phyloP scores from a whole-genome alignment of 2,113 vertebrate species.

The Spea multiplicata region DNA sequence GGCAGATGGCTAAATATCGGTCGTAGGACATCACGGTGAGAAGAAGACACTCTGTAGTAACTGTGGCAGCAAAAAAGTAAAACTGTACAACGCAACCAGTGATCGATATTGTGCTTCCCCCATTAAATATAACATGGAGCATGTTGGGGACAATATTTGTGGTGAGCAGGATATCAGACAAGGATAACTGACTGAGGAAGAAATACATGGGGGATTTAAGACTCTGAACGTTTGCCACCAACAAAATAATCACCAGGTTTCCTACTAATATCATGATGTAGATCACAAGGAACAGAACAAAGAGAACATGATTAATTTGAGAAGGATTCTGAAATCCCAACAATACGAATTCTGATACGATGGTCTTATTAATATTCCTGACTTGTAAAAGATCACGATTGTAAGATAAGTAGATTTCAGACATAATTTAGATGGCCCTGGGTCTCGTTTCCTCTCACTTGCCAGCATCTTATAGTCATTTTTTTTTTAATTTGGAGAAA shows the following conservation, averaged over 20 bases:
- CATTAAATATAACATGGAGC: neutral
- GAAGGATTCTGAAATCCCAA: neutral
- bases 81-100: constrained; percentile 17
- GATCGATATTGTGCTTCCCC: neutral
- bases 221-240: neutral
- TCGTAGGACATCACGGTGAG: constrained; percentile 31
- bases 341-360: neutral
- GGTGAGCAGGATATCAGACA: neutral
- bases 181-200: constrained; percentile 11
- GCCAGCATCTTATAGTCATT: too few relatives aligned
- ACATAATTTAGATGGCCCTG: too few relatives aligned
- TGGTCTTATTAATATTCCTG: too few relatives aligned
- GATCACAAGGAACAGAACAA: neutral
- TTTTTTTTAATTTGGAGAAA: too few relatives aligned
- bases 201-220: constrained; percentile 27
- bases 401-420: too few relatives aligned
- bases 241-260: neutral
- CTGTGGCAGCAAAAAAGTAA: neutral
- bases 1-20: constrained; percentile 16
- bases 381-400: too few relatives aligned
- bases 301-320: neutral
- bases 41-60: constrained; percentile 13
- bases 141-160: constrained; percentile 13
- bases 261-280: neutral
- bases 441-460: too few relatives aligned